These are phyloP conservation scores for Ostrea edulis DNA, from an alignment of 1,140 invertebrate species.

Conservation along the genomic window DNA sequence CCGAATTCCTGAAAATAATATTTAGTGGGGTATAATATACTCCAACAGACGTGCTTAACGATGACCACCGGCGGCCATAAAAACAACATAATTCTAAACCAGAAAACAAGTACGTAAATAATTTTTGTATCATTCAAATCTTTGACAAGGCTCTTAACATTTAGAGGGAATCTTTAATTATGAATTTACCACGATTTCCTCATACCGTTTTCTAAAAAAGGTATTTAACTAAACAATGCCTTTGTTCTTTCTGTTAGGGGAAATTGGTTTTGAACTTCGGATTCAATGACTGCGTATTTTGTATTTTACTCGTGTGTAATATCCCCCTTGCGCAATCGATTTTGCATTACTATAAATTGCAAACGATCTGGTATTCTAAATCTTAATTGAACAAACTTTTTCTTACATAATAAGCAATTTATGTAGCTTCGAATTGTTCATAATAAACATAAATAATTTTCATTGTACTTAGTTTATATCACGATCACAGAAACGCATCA, in stretches of 20 bases:
- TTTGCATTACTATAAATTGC: background rate
- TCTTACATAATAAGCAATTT: background rate
- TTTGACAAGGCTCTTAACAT: background rate
- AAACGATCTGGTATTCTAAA: background rate
- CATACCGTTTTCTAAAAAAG: background rate
- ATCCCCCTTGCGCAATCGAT: background rate
- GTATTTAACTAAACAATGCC: background rate
- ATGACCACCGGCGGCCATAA: background rate
- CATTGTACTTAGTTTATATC: background rate
- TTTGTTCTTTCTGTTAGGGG: background rate
- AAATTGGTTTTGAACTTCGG: background rate
- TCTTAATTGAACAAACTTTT: background rate
- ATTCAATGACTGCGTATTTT: background rate
- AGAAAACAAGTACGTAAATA: background rate
- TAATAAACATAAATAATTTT: background rate
- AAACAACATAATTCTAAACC: background rate
- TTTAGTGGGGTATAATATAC: slow-evolving; percentile 13
- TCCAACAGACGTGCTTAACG: background rate
- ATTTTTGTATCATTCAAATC: background rate
- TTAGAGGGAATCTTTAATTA: slow-evolving; percentile 1
- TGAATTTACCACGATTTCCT: slow-evolving; percentile 5
- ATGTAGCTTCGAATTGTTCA: background rate
- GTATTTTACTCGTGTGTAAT: background rate
- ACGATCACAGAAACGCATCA: background rate
- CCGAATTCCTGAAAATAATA: slow-evolving; percentile 22